phyloP scores from a whole-genome alignment of 2,797 vertebrate genomes.

The Brachyalestes nurse region DNA sequence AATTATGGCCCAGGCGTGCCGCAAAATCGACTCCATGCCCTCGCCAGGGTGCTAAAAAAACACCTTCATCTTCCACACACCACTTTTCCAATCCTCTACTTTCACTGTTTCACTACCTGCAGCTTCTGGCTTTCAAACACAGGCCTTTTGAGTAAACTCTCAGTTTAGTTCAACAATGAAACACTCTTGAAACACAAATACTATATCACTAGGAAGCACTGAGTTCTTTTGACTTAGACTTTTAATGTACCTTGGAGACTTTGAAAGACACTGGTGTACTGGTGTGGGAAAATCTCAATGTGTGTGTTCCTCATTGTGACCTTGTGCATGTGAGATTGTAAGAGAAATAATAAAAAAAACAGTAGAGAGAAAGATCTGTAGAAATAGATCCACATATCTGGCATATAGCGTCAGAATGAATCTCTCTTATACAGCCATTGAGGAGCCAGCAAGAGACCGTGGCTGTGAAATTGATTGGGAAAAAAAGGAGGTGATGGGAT shows the following conservation, averaged over 20 bases:
- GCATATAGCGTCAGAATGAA: constrained; percentile 17
- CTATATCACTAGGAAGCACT: neutral
- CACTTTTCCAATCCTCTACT: constrained; percentile 33
- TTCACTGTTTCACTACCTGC: constrained; percentile 10
- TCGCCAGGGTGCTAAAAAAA: constrained; percentile 20
- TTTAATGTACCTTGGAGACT: neutral
- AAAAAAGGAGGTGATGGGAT: constrained; percentile 1
- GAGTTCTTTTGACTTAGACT: neutral
- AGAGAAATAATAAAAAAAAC: neutral
- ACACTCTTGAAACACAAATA: neutral
- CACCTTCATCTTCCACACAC: constrained; percentile 27
- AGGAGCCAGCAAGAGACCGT: constrained; percentile 27
- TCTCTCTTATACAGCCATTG: neutral
- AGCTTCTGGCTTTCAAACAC: neutral
- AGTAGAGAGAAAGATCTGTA: neutral
- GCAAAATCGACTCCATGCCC: constrained; percentile 49
- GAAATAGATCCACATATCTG: constrained; percentile 3
- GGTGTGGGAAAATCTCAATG: constrained; percentile 1
- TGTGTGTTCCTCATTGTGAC: neutral
- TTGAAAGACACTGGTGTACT: neutral
- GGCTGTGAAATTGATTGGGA: constrained; percentile 22
- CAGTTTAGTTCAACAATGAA: constrained; percentile 5
- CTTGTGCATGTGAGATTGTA: neutral
- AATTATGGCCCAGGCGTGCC: constrained; percentile 51
- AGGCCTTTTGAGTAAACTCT: constrained; percentile 4